phyloP scores from a whole-genome alignment of 2,113 vertebrate species.

The Ciconia maguari region DNA sequence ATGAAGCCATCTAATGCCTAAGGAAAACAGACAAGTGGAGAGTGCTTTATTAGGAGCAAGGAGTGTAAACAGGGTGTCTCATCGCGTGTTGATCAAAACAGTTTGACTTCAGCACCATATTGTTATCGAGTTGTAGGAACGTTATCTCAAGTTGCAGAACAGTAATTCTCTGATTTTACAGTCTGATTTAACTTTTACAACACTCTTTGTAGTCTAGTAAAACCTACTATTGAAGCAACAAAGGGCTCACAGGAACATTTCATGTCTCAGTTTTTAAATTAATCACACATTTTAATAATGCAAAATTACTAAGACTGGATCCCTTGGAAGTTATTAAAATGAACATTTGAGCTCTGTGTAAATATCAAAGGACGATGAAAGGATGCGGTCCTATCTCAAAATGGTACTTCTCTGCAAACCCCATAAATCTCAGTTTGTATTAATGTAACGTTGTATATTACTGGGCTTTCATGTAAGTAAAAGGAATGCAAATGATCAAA shows the following conservation, averaged over 20 bases:
- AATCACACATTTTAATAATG: slow-evolving; percentile 71
- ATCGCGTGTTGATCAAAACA: not conserved
- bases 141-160: slow-evolving; percentile 17
- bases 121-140: not conserved
- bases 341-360: slow-evolving; percentile 65
- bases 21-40: not conserved
- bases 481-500: slow-evolving; percentile 63
- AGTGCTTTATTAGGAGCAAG: not conserved
- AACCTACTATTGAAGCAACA: slow-evolving; percentile 37
- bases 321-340: slow-evolving; percentile 65
- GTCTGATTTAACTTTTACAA: slow-evolving; percentile 10
- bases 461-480: slow-evolving; percentile 60
- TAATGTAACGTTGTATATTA: slow-evolving; percentile 53
- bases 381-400: slow-evolving; percentile 48
- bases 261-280: slow-evolving; percentile 61
- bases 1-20: slow-evolving; percentile 84
- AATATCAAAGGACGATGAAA: slow-evolving; percentile 68
- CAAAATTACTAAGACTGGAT: slow-evolving; percentile 64
- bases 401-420: slow-evolving; percentile 33
- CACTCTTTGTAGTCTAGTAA: slow-evolving; percentile 20
- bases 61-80: not conserved
- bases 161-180: slow-evolving; percentile 10
- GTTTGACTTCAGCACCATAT: not conserved
- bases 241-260: slow-evolving; percentile 28
- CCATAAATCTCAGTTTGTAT: slow-evolving; percentile 49